These are phyloP conservation scores for Doryteuthis pealeii DNA, from an alignment of 1,140 invertebrate species.

Conservation along the genomic window DNA sequence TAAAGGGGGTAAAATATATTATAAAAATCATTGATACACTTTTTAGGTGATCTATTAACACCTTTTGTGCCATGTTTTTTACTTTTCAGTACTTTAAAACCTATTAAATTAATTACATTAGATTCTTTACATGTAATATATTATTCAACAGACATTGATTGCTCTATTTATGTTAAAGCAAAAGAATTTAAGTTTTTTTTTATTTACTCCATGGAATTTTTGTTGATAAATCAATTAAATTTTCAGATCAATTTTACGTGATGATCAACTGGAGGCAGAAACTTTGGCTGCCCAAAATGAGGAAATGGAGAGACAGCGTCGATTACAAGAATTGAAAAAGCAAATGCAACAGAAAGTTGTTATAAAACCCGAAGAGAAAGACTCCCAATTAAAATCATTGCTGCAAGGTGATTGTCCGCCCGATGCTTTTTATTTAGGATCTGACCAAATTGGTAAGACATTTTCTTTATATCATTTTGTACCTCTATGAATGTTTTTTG, in stretches of 20 bases:
- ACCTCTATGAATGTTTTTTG: no score
- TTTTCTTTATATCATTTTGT: neutral
- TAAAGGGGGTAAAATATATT: no score
- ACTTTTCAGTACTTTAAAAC: no score
- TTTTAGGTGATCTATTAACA: no score
- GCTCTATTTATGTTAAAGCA: neutral
- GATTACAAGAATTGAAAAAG: conserved; percentile 55
- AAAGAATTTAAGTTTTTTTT: no score
- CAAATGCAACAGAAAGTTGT: conserved; percentile 26
- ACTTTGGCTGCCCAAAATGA: conserved; percentile 89
- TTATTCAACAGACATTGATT: no score
- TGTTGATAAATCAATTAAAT: neutral
- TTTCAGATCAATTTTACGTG: conserved; percentile 86
- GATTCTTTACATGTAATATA: no score
- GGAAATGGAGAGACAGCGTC: conserved; percentile 76
- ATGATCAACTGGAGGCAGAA: conserved; percentile 86
- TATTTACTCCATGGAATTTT: neutral
- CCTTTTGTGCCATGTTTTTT: no score
- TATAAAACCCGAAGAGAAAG: conserved; percentile 45
- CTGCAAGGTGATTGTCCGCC: conserved; percentile 45
- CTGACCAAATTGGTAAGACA: neutral
- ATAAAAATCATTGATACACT: no score
- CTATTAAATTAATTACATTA: no score
- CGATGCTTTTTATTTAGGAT: neutral
- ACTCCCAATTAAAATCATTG: conserved; percentile 53